Evolutionary conservation across 2,888 invertebrate species (phyloP), one percentile per base, ranked within the genome.

Genomic region (Junonia oenone): DNA sequence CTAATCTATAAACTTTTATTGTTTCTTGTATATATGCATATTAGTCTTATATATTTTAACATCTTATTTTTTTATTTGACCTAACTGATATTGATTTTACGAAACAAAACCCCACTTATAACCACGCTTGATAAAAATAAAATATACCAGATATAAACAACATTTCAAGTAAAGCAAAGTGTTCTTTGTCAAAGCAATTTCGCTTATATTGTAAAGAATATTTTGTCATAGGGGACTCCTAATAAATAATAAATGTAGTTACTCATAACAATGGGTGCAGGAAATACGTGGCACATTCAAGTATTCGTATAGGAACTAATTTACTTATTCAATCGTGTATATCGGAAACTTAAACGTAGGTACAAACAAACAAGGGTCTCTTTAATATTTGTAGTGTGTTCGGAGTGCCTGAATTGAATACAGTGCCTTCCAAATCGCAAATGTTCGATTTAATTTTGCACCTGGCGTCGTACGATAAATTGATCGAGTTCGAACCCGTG

Each of bases 371-470:
- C 60, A 55, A 56, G 45, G 47, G 43, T 50, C 29, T 57, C 47
- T 51, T 58, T 43, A 52, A 52, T 51, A 56, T 60, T 49, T 50
- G 37, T 43, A 57, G 48, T 51, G 49, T 48, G 52, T 43, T 27
- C 54, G 51, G 48, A 22, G 29, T 52, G 60, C 49, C 37, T 51
- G 51, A 38, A 17, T 45, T 55, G 60, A 51, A 55, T 53, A 53
- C 46, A 61, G 51, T 61, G 55, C 55, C 46, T 47, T 8, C 49
- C 49, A 55, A 58, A 61, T 55, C 38, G 45, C 57, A 57, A 59
- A 57, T 60, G 55, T 55, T 55, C 55, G 58, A 52, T 58, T 58
- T 55, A 58, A 55, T 61, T 57, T 51, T 53, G 55, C 60, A 61
- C 58, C 60, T 58, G 58, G 58, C 58, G 52, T 48, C 19, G 33